phyloP scores from a whole-genome alignment of 2,888 invertebrate genomes.

The Chrysodeixis includens region DNA sequence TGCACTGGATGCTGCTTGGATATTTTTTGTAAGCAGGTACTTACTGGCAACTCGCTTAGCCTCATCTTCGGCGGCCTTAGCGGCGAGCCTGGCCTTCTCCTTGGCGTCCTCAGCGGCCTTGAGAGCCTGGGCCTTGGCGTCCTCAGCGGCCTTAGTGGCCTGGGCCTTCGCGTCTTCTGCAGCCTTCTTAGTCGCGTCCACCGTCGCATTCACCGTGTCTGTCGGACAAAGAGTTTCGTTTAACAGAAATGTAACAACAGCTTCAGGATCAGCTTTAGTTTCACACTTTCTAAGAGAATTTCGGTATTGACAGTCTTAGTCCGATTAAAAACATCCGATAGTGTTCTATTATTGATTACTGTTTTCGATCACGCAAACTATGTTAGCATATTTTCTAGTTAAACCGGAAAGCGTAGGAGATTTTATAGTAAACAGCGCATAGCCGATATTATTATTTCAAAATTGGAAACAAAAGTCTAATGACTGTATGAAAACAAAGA shows the following conservation, averaged over 20 bases:
- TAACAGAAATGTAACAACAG: not conserved
- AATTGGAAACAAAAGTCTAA: not conserved
- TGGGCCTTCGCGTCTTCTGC: slow-evolving; percentile 78
- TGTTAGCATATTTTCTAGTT: not conserved
- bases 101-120: slow-evolving; percentile 82
- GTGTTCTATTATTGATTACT: not conserved
- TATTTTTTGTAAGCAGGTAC: too few species aligned
- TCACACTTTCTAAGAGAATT: not conserved
- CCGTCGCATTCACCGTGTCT: slow-evolving; percentile 83
- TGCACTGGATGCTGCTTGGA: too few species aligned
- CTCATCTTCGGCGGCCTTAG: slow-evolving; percentile 79
- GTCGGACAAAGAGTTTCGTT: slow-evolving; percentile 43
- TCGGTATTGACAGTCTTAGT: not conserved
- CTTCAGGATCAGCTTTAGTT: not conserved
- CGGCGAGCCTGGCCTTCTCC: slow-evolving; percentile 79
- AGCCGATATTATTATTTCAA: not conserved
- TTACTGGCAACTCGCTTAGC: slow-evolving; percentile 83
- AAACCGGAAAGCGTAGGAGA: not conserved
- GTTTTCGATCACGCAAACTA: not conserved
- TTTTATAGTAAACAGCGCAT: slow-evolving; percentile 2
- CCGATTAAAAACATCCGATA: not conserved
- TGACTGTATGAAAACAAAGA: not conserved
- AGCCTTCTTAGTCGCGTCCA: slow-evolving; percentile 83
- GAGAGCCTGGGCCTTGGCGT: slow-evolving; percentile 74
- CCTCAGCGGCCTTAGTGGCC: slow-evolving; percentile 78